These are phyloP conservation scores for Bombus turneri DNA, from an alignment of 1,140 invertebrate genomes.

Conservation along the genomic window DNA sequence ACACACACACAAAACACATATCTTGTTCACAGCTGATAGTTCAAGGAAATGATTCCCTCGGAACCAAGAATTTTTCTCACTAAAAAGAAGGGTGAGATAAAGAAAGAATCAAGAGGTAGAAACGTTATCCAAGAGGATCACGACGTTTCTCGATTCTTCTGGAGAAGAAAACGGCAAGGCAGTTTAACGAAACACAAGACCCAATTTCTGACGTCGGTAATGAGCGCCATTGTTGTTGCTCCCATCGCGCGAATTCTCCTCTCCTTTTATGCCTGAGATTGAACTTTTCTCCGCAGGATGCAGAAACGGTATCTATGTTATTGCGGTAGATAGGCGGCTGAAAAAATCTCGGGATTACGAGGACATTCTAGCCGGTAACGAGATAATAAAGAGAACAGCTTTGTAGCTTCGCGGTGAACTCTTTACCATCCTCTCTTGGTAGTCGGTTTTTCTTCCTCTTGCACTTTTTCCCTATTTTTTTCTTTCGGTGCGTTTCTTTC, in stretches of 20 bases:
- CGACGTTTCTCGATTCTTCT: slow-evolving; percentile 10
- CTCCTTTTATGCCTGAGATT: slow-evolving; percentile 41
- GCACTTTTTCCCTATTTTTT: background rate
- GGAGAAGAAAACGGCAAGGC: slow-evolving; percentile 36
- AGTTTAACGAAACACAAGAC: slow-evolving; percentile 68
- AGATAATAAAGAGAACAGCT: slow-evolving; percentile 74
- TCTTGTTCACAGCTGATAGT: slow-evolving; percentile 2
- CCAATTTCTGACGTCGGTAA: slow-evolving; percentile 62
- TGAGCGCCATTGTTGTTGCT: slow-evolving; percentile 67
- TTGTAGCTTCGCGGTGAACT: slow-evolving; percentile 58
- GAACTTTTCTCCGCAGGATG: slow-evolving; percentile 40
- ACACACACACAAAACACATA: too few species aligned
- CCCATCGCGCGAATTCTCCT: slow-evolving; percentile 16
- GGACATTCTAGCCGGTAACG: slow-evolving; percentile 67
- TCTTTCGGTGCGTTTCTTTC: background rate
- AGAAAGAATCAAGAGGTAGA: background rate
- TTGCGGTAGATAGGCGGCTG: slow-evolving; percentile 31
- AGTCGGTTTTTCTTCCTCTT: background rate
- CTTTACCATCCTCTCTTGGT: slow-evolving; percentile 31
- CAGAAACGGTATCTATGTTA: slow-evolving; percentile 45
- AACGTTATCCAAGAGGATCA: background rate
- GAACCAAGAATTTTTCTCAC: background rate
- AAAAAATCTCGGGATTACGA: slow-evolving; percentile 68
- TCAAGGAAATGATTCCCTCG: slow-evolving; percentile 44
- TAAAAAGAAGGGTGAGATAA: background rate